Conservation (phyloP, 2,888 invertebrate species). For the Xestia ashworthii region DNA sequence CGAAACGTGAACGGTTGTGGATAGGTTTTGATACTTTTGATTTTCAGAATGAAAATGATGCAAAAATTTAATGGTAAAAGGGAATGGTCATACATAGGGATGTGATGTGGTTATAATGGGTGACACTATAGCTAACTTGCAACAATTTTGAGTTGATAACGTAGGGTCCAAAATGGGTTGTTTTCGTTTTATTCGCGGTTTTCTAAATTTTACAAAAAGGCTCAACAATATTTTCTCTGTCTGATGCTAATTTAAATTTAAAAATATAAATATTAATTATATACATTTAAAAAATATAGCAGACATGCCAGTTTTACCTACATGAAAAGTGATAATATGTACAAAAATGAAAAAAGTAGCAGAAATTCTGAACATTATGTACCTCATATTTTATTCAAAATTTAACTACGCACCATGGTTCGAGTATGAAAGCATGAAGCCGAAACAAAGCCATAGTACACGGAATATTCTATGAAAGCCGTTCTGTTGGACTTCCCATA, state of each 20-base stretch:
- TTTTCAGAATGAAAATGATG: no score
- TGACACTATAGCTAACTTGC: not conserved
- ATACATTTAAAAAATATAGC: no score
- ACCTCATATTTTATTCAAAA: not conserved
- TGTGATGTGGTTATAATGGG: not conserved
- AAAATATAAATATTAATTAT: no score
- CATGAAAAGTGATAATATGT: not conserved
- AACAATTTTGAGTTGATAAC: not conserved
- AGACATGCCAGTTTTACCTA: no score
- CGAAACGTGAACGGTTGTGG: not conserved
- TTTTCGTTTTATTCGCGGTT: not conserved
- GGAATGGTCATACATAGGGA: not conserved
- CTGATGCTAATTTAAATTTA: no score
- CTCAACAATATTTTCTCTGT: not conserved
- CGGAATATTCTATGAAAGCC: no score
- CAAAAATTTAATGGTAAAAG: not conserved
- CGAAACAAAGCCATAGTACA: conserved; percentile 10
- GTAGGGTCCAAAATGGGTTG: not conserved
- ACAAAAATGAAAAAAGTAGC: not conserved
- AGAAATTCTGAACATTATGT: not conserved
- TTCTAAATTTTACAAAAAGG: not conserved
- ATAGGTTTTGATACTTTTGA: no score
- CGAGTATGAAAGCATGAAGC: not conserved
- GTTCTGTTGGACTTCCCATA: conserved; percentile 17
- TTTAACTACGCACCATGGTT: not conserved